Percentiles rank a stretch among this genome's conserved stretches.
Conservation (phyloP, 1,140 invertebrate genomes). For the Gryon sp. region DNA sequence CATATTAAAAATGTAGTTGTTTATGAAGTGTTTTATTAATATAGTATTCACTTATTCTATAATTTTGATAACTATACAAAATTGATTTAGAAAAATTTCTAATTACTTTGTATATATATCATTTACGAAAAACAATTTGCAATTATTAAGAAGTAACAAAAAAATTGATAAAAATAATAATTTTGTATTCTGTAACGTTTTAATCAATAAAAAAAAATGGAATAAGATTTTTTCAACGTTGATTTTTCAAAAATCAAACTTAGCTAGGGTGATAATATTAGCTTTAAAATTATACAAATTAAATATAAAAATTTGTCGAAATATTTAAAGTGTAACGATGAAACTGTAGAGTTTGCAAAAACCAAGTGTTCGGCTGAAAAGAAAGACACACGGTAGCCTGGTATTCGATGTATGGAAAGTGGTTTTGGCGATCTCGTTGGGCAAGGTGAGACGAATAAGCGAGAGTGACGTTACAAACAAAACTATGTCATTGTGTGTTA, state of each 20-base stretch:
- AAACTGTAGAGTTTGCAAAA: constrained; percentile 5
- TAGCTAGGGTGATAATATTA: too few relatives aligned
- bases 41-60: too few relatives aligned
- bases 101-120: too few relatives aligned
- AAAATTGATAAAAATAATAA: too few relatives aligned
- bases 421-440: constrained; percentile 64
- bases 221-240: too few relatives aligned
- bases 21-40: constrained; percentile 29
- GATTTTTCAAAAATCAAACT: too few relatives aligned
- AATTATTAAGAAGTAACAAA: too few relatives aligned
- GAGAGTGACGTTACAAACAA: constrained; percentile 74
- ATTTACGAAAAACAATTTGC: too few relatives aligned
- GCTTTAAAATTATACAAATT: too few relatives aligned
- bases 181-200: too few relatives aligned
- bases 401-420: constrained; percentile 71
- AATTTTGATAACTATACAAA: too few relatives aligned
- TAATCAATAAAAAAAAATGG: background rate
- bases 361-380: constrained; percentile 48
- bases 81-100: too few relatives aligned
- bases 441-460: constrained; percentile 68
- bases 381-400: constrained; percentile 68
- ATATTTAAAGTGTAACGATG: background rate
- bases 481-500: constrained; percentile 81
- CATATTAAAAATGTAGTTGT: constrained; percentile 19
- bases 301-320: background rate